A percentile compares a stretch with the other conserved stretches of the same genome.
phyloP scores from a whole-genome alignment of 2,888 invertebrate genomes.

The Amiota communis region DNA sequence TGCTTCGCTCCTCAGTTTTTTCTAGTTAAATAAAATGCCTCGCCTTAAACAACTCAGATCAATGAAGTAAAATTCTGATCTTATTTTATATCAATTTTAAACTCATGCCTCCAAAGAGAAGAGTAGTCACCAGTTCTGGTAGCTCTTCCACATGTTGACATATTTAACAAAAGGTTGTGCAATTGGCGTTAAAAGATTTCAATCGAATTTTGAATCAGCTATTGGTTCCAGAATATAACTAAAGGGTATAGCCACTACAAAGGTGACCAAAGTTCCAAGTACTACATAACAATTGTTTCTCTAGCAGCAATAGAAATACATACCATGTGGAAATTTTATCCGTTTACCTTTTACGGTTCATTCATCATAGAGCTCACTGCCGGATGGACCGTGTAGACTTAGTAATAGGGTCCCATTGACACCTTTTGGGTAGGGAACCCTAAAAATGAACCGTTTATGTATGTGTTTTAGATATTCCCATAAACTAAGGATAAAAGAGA shows the following conservation, averaged over 20 bases:
- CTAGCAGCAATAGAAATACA: too few relatives aligned
- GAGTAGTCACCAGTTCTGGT: slow-evolving; percentile 35
- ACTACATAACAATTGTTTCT: slow-evolving; percentile 77
- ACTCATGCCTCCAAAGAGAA: background rate
- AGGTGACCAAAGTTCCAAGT: slow-evolving; percentile 74
- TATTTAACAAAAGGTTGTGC: slow-evolving; percentile 52
- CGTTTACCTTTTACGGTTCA: too few relatives aligned
- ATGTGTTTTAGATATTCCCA: too few relatives aligned
- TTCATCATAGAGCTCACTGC: too few relatives aligned
- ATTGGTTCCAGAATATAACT: slow-evolving; percentile 74
- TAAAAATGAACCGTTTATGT: too few relatives aligned
- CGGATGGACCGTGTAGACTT: too few relatives aligned
- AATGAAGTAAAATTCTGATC: background rate
- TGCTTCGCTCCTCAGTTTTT: too few relatives aligned
- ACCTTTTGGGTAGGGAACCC: too few relatives aligned
- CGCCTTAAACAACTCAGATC: background rate
- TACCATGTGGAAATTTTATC: too few relatives aligned
- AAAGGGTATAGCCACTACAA: slow-evolving; percentile 74
- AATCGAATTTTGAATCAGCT: slow-evolving; percentile 55
- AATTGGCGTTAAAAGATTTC: slow-evolving; percentile 60
- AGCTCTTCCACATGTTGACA: slow-evolving; percentile 46
- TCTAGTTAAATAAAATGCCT: background rate
- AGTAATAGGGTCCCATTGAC: too few relatives aligned
- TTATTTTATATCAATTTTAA: background rate
- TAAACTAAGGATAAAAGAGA: too few relatives aligned